Evolutionary conservation across 2,113 vertebrate species (phyloP).

Genomic region (Dascyllus trimaculatus): DNA sequence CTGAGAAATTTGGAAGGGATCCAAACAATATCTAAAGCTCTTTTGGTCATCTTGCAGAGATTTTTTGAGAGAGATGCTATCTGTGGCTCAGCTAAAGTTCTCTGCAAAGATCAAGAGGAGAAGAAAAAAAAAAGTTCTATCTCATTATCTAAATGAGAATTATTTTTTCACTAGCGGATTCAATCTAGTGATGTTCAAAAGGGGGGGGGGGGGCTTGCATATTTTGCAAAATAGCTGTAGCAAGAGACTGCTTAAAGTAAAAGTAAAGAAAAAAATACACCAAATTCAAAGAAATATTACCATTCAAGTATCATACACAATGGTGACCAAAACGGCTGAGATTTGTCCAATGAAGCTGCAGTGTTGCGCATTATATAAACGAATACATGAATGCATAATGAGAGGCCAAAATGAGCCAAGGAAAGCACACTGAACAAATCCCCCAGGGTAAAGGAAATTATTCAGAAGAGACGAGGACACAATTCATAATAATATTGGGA

Average conservation of each 20-base stretch:
- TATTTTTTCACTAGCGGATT: conserved; percentile 58
- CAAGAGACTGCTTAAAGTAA: conserved; percentile 27
- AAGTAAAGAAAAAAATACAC: not conserved
- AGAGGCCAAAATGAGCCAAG: conserved; percentile 75
- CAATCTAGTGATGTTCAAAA: conserved; percentile 52
- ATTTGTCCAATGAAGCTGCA: conserved; percentile 65
- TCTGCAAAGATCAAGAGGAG: conserved; percentile 54
- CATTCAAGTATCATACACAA: conserved; percentile 51
- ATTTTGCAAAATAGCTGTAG: conserved; percentile 46
- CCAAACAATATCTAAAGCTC: conserved; percentile 40
- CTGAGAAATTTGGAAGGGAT: conserved; percentile 55
- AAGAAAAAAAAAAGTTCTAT: conserved; percentile 32
- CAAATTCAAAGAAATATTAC: conserved; percentile 45
- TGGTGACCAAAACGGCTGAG: conserved; percentile 51
- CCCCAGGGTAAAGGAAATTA: conserved; percentile 72
- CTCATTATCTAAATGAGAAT: conserved; percentile 74
- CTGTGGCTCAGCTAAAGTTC: conserved; percentile 53
- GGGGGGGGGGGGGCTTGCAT: conserved; percentile 11
- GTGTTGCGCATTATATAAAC: conserved; percentile 71
- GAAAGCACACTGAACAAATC: conserved; percentile 68
- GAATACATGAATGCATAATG: conserved; percentile 77
- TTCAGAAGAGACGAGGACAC: conserved; percentile 70
- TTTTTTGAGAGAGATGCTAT: conserved; percentile 52
- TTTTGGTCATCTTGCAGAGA: conserved; percentile 56
- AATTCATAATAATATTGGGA: conserved; percentile 70